Evolutionary conservation across 1,140 invertebrate species (phyloP), one percentile per base, ranked within the genome.

Genomic region (Archivesica marissinica): DNA sequence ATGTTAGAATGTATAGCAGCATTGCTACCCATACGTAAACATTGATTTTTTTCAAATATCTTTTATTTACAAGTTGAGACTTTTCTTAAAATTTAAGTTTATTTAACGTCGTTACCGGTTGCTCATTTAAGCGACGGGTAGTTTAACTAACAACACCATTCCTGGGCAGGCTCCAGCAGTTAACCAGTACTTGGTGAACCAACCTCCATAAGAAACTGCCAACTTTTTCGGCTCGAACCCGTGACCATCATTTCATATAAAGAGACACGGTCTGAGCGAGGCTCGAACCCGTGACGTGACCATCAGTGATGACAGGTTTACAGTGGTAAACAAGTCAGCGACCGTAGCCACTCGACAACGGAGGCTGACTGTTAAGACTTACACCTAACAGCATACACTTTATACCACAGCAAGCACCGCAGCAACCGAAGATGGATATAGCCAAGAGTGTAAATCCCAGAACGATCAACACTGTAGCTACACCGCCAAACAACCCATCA

Each of bases 341-440:
- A 9, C 7, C 41, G 41, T 44, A 9, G 17, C 41, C 41, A 9
- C 7, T 44, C n/a, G 17, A 44, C 41, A 44, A 44, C 7, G 17
- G 7, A 44, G 7, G 17, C 17, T 9, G 17, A 7, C 41, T 9
- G 17, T 17, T 52, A 52, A 6, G 38, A 30, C 50, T 3, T 50
- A 74, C 70, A 4, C n/a, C 30, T 7, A 74, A 13, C 11, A 52
- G 41, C 70, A 74, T 47, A n/a, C 41, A 50, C 25, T 52, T 74
- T 11, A 50, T 25, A 13, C 30, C 33, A 50, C 70, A 74, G 44
- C 70, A 74, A 44, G 70, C 70, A 17, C 70, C 50, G 23, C 70
- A 74, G 20, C 25, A 74, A 4, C 70, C 70, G 41, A 74, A n/a
- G 38, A 74, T 17, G 4, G 70, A 47, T 7, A 74, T 74, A 3